A percentile compares a stretch with the other conserved stretches of the same genome.
Conservation (phyloP, 2,888 invertebrate genomes). For the Tetranychus truncatus region DNA sequence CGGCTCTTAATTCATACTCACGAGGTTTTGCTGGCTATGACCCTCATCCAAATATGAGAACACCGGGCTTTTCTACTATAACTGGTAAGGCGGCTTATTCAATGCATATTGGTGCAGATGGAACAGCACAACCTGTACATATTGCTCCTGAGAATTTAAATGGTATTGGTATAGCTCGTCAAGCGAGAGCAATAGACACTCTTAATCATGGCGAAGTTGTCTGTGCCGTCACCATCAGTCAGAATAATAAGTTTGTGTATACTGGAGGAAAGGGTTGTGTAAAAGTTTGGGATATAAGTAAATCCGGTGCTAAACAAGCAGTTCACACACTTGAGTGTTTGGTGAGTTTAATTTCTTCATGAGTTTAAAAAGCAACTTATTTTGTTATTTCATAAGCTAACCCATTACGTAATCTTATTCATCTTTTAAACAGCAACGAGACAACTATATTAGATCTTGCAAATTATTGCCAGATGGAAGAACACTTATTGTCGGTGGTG, state of each 20-base stretch:
- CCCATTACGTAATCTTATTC: background rate
- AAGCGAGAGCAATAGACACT: constrained; percentile 70
- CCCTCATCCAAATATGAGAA: constrained; percentile 39
- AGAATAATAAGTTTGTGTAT: constrained; percentile 71
- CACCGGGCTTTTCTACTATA: constrained; percentile 38
- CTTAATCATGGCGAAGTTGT: constrained; percentile 90
- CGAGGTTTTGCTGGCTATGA: constrained; percentile 41
- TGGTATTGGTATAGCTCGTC: constrained; percentile 80
- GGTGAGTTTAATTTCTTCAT: constrained; percentile 36
- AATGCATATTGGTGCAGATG: constrained; percentile 78
- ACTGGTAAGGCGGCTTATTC: constrained; percentile 85
- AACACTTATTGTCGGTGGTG: constrained; percentile 86
- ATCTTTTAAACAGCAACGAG: constrained; percentile 46
- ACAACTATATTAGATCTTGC: constrained; percentile 89
- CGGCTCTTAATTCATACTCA: constrained; percentile 46
- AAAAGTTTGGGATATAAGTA: constrained; percentile 90
- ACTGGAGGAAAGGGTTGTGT: constrained; percentile 94
- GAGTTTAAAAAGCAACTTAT: background rate
- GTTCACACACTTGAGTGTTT: constrained; percentile 72
- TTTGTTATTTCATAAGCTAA: background rate
- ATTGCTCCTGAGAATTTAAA: constrained; percentile 83
- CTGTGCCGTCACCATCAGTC: constrained; percentile 86
- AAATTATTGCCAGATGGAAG: constrained; percentile 82
- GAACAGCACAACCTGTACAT: constrained; percentile 70
- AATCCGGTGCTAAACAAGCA: constrained; percentile 63